Percentiles rank a stretch among this genome's conserved stretches.
phyloP scores from a whole-genome alignment of 2,888 invertebrate species.

The Oscheius sp. region DNA sequence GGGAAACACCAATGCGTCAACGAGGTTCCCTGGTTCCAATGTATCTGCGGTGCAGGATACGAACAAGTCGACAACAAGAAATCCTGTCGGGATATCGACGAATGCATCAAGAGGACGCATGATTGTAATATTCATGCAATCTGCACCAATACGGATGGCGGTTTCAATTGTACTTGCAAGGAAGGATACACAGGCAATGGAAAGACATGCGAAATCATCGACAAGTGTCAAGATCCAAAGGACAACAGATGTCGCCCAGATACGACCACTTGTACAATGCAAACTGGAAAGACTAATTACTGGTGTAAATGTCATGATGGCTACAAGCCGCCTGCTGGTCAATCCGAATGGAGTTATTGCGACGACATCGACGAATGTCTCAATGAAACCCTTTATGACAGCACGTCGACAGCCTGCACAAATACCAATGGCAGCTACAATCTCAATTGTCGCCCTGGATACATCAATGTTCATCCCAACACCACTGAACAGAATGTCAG shows the following conservation, averaged over 20 bases:
- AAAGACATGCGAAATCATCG: constrained; percentile 24
- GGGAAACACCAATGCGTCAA: constrained; percentile 25
- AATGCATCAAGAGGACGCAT: not conserved
- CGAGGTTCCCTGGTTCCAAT: constrained; percentile 7
- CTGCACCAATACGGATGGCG: constrained; percentile 25
- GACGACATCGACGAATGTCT: constrained; percentile 35
- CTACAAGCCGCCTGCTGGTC: constrained; percentile 26
- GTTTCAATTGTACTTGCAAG: constrained; percentile 16
- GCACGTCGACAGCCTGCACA: constrained; percentile 3
- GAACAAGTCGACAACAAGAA: not conserved
- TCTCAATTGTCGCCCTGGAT: constrained; percentile 15
- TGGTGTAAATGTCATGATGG: constrained; percentile 17
- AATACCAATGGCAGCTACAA: constrained; percentile 17
- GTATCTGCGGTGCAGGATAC: constrained; percentile 20
- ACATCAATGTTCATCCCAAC: not conserved
- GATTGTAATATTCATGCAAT: constrained; percentile 9
- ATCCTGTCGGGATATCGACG: constrained; percentile 29
- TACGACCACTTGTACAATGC: constrained; percentile 29
- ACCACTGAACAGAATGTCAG: not conserved
- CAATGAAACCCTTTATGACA: constrained; percentile 1
- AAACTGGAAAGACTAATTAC: not conserved
- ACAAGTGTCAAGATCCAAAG: constrained; percentile 10
- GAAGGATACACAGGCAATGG: constrained; percentile 34
- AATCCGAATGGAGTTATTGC: constrained; percentile 24
- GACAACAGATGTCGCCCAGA: constrained; percentile 6